Percentiles rank a stretch among this genome's conserved stretches.
Conservation (phyloP, 2,888 invertebrate species). For the Emmelina monodactyla region DNA sequence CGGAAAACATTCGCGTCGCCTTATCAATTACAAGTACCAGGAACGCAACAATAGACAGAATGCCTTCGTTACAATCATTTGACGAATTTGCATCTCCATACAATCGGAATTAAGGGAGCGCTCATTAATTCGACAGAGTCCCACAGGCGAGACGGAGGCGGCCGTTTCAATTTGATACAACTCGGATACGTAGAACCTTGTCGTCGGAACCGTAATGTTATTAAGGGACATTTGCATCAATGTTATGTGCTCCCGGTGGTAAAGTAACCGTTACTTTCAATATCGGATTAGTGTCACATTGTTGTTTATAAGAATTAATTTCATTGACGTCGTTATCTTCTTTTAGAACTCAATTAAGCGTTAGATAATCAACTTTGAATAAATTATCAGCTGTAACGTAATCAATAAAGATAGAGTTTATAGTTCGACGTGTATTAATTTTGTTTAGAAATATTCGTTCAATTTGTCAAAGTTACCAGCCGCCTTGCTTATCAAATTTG, state of each 20-base stretch:
- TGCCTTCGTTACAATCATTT: conserved; percentile 32
- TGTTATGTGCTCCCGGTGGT: conserved; percentile 41
- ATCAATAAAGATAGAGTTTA: too few species aligned
- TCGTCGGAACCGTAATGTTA: conserved; percentile 31
- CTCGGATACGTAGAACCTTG: conserved; percentile 31
- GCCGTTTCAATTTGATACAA: conserved; percentile 35
- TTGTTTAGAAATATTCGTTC: too few species aligned
- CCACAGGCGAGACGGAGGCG: conserved; percentile 23
- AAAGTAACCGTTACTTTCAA: conserved; percentile 39
- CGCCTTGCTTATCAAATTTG: too few species aligned
- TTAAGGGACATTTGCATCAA: conserved; percentile 46
- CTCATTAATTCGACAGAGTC: conserved; percentile 35
- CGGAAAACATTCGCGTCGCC: conserved; percentile 28
- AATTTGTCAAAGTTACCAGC: too few species aligned
- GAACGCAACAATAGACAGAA: conserved; percentile 37
- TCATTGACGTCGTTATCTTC: conserved; percentile 4
- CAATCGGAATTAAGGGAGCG: conserved; percentile 34
- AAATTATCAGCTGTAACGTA: too few species aligned
- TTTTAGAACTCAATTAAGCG: too few species aligned
- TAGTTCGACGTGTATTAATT: too few species aligned
- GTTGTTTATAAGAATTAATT: conserved; percentile 7
- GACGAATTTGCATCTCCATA: conserved; percentile 45
- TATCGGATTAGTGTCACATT: conserved; percentile 35
- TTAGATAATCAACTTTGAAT: too few species aligned
- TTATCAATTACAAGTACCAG: conserved; percentile 61